phyloP scores from a whole-genome alignment of 2,888 invertebrate species.

The Heliconius cydno region DNA sequence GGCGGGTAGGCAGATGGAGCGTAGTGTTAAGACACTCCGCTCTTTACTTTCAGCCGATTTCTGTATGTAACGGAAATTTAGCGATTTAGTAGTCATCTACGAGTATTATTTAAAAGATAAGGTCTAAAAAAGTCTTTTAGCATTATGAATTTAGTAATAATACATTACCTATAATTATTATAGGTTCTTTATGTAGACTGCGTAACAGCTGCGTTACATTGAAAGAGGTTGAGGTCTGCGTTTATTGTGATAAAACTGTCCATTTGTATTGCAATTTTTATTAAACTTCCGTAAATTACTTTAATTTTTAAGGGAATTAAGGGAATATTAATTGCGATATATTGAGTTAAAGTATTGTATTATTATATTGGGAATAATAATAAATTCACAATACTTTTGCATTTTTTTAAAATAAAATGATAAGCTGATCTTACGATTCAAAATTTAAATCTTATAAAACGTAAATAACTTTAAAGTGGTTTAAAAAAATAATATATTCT shows the following conservation, averaged over 20 bases:
- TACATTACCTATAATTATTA: background rate
- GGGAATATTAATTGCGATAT: background rate
- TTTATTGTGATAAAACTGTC: background rate
- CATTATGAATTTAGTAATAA: background rate
- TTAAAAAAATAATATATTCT: too few relatives aligned
- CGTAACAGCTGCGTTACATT: constrained; percentile 1
- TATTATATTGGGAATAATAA: background rate
- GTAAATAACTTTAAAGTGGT: too few relatives aligned
- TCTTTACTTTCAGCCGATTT: background rate
- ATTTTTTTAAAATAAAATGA: too few relatives aligned
- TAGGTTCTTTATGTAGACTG: background rate
- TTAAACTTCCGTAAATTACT: background rate
- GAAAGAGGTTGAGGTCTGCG: background rate
- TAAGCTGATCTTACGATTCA: too few relatives aligned
- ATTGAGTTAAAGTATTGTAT: too few relatives aligned
- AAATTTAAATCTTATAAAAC: too few relatives aligned
- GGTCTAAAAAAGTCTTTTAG: background rate
- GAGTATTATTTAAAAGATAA: background rate
- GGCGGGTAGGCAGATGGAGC: too few relatives aligned
- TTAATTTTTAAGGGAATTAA: background rate
- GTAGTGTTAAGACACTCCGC: background rate
- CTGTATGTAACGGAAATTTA: too few relatives aligned
- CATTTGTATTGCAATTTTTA: constrained; percentile 1
- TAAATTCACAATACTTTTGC: too few relatives aligned
- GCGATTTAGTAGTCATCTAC: background rate